Evolutionary conservation across 37 sponge, comb jelly and placozoan species (phyloP), one percentile per base, ranked within the genome.

Genomic region (Theonella swinhoei): DNA sequence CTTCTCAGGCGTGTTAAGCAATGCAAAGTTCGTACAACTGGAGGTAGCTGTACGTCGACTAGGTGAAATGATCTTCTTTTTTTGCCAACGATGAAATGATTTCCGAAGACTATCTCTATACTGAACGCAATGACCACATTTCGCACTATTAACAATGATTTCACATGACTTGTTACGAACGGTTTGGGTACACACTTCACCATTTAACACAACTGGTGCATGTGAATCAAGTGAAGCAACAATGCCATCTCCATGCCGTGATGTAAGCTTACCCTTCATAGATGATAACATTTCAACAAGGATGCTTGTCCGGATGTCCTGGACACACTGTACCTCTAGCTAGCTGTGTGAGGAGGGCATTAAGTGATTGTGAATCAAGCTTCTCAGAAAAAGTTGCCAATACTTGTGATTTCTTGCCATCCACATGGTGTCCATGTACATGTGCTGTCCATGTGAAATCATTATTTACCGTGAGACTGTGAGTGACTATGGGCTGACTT

Each of bases 61-160:
- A 2, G 79, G 68, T 64, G 81, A 71, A n/a, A 61, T 23, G 32
- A 42, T 28, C 60, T 30, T n/a, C 19, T 33, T 24, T 38, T 66
- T 68, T 32, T 17, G 30, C 83, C 83, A 81, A 19, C 78, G 41
- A 60, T 76, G 54, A 68, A 34, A 77, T 20, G 54, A 17, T 39
- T 35, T 75, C 23, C 87, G 72, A 11, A 88, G 71, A 40, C 72
- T 80, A n/a, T 39, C 82, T 76, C 88, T 74, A 68, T 88, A 88
- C 25, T 64, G 14, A 28, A 80, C 77, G 75, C 88, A 88, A 8
- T 36, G 24, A 8, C 2, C 26, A 62, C 83, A 83, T 74, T 39
- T 54, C 8, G 5, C 47, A 25, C 36, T 73, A 69, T 77, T 33
- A 3, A 41, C 35, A 7, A 85, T 32, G 11, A 81, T 70, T n/a